Percentiles rank a stretch among this genome's conserved stretches.
Conservation (phyloP, 1,140 invertebrate species). For the Hypsibius dujardini region DNA sequence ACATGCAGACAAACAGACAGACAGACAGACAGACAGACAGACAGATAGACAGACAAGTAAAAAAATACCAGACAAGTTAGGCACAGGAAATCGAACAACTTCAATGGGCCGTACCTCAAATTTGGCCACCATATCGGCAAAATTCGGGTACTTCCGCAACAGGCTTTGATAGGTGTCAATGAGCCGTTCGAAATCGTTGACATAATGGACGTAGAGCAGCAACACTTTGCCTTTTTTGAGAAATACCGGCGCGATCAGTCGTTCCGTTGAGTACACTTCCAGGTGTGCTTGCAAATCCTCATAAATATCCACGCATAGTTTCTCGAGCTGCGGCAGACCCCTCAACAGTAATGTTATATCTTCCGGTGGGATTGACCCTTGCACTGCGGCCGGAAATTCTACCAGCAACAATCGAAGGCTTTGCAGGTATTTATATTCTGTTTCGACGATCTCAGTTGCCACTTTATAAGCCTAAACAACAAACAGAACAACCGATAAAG, state of each 20-base stretch:
- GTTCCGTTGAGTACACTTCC: background rate
- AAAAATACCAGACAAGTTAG: background rate
- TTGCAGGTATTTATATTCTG: background rate
- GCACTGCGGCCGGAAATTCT: conserved; percentile 3
- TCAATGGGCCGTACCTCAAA: background rate
- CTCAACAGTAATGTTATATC: background rate
- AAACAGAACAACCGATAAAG: too few relatives aligned
- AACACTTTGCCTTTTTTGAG: background rate
- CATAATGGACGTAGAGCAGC: background rate
- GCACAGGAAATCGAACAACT: background rate
- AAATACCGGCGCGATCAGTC: background rate
- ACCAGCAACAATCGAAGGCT: background rate
- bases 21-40: background rate
- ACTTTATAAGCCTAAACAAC: background rate
- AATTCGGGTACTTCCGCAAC: background rate
- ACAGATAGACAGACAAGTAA: background rate
- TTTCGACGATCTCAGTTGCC: background rate
- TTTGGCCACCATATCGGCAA: background rate
- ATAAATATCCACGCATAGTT: background rate
- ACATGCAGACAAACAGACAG: too few relatives aligned
- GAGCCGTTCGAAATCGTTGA: background rate
- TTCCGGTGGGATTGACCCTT: background rate
- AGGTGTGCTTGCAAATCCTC: background rate
- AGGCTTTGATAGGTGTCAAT: conserved; percentile 3
- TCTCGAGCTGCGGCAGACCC: background rate